A percentile compares a stretch with the other conserved stretches of the same genome.
phyloP scores from a whole-genome alignment of 1,140 invertebrate species.

The Drosophila rhopaloa region DNA sequence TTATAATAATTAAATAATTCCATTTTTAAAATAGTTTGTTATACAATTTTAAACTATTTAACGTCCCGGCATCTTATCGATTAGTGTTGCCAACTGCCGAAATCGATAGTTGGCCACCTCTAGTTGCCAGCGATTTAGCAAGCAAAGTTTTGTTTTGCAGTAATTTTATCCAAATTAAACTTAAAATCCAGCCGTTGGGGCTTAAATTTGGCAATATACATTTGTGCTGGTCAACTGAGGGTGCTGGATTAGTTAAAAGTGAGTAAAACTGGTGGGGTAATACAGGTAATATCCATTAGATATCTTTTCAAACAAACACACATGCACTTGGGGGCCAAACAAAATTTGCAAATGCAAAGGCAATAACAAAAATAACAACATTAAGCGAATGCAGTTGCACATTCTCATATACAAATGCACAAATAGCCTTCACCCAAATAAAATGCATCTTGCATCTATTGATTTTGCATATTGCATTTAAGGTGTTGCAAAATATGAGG shows the following conservation, averaged over 20 bases:
- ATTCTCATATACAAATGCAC: conserved; percentile 16
- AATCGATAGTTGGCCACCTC: conserved; percentile 6
- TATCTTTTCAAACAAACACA: conserved; percentile 20
- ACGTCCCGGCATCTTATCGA: conserved; percentile 10
- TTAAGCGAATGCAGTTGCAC: conserved; percentile 40
- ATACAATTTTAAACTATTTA: background rate
- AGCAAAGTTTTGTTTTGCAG: conserved; percentile 34
- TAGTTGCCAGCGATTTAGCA: conserved; percentile 39
- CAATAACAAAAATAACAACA: conserved; percentile 50
- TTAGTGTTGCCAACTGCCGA: background rate
- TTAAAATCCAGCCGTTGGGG: conserved; percentile 16
- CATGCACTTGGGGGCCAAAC: conserved; percentile 31
- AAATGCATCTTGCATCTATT: conserved; percentile 52
- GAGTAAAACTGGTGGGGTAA: conserved; percentile 24
- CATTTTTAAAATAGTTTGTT: background rate
- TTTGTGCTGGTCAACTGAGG: background rate
- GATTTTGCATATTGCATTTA: conserved; percentile 59
- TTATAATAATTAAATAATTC: too few relatives aligned
- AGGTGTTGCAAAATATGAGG: conserved; percentile 26
- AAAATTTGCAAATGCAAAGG: conserved; percentile 48
- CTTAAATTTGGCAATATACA: background rate
- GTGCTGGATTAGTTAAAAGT: conserved; percentile 38
- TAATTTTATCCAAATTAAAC: conserved; percentile 21
- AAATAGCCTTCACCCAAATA: conserved; percentile 41
- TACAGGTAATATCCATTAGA: background rate